phyloP scores from a whole-genome alignment of 2,797 vertebrate genomes.

The Pseudochaenichthys georgianus region DNA sequence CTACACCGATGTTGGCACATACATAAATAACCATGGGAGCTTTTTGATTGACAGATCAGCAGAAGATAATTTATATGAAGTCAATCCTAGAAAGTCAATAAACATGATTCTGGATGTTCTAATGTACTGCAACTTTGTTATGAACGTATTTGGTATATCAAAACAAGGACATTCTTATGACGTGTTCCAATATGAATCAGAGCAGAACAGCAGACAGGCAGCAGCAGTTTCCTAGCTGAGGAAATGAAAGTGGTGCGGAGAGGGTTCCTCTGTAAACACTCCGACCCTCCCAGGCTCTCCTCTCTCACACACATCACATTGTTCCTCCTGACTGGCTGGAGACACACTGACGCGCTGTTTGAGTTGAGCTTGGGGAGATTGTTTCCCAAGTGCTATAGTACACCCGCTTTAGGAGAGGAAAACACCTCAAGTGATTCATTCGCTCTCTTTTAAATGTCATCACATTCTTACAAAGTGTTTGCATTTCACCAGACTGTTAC shows the following conservation, averaged over 20 bases:
- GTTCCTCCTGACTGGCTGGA: slow-evolving; percentile 38
- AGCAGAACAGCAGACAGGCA: neutral
- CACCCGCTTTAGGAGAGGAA: slow-evolving; percentile 19
- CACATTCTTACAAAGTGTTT: neutral
- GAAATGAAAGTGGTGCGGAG: slow-evolving; percentile 67
- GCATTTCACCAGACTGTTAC: neutral
- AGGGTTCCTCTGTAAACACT: slow-evolving; percentile 61
- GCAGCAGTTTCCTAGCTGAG: slow-evolving; percentile 46
- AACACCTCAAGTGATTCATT: slow-evolving; percentile 20
- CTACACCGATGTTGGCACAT: slow-evolving; percentile 16
- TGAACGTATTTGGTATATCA: slow-evolving; percentile 4
- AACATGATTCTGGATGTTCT: neutral
- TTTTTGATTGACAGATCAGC: slow-evolving; percentile 15
- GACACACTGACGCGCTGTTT: slow-evolving; percentile 49
- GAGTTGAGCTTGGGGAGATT: slow-evolving; percentile 32
- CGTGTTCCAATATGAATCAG: slow-evolving; percentile 40
- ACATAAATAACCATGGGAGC: slow-evolving; percentile 25
- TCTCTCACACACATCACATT: slow-evolving; percentile 50
- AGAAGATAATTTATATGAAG: neutral
- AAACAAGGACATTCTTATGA: slow-evolving; percentile 27
- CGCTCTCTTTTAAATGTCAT: neutral
- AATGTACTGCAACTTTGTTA: slow-evolving; percentile 1
- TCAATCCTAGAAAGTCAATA: slow-evolving; percentile 9
- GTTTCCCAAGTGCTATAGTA: slow-evolving; percentile 41
- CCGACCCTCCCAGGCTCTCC: slow-evolving; percentile 24